phyloP scores from a whole-genome alignment of 2,888 invertebrate species.

The Caenorhabditis drosophilae region DNA sequence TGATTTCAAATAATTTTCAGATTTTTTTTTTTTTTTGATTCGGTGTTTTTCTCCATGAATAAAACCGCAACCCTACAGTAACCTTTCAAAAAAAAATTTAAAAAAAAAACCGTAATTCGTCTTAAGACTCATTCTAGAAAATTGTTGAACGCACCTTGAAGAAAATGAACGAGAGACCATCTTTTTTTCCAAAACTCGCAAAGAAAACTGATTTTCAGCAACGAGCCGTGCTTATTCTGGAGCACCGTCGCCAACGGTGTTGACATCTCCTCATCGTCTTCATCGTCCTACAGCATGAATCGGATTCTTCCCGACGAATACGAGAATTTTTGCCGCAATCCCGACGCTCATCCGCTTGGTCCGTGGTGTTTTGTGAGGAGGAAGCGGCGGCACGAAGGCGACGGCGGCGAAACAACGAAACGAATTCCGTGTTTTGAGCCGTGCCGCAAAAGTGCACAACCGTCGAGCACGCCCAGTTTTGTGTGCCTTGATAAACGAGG shows the following conservation, averaged over 20 bases:
- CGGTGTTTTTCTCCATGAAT: neutral
- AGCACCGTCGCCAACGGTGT: slow-evolving; percentile 6
- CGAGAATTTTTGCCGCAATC: slow-evolving; percentile 37
- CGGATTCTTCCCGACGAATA: slow-evolving; percentile 27
- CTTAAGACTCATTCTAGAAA: neutral
- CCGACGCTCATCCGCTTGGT: slow-evolving; percentile 16
- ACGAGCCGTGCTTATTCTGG: slow-evolving; percentile 20
- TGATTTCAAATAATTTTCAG: slow-evolving; percentile 4
- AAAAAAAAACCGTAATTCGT: neutral
- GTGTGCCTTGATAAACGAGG: slow-evolving; percentile 19
- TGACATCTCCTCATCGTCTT: slow-evolving; percentile 24
- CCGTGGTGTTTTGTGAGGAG: slow-evolving; percentile 24
- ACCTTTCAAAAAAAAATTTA: neutral
- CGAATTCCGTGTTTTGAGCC: slow-evolving; percentile 33
- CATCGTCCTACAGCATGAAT: slow-evolving; percentile 26
- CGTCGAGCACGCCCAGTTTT: neutral
- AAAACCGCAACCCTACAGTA: too few species aligned
- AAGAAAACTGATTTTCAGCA: neutral
- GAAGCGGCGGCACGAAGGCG: neutral
- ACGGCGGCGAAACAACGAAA: neutral
- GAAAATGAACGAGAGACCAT: neutral
- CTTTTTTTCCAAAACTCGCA: neutral
- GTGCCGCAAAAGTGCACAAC: slow-evolving; percentile 2
- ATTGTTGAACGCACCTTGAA: neutral
- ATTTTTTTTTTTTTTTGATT: neutral